phyloP scores from a whole-genome alignment of 2,797 vertebrate genomes.

The Pangasius macronema region DNA sequence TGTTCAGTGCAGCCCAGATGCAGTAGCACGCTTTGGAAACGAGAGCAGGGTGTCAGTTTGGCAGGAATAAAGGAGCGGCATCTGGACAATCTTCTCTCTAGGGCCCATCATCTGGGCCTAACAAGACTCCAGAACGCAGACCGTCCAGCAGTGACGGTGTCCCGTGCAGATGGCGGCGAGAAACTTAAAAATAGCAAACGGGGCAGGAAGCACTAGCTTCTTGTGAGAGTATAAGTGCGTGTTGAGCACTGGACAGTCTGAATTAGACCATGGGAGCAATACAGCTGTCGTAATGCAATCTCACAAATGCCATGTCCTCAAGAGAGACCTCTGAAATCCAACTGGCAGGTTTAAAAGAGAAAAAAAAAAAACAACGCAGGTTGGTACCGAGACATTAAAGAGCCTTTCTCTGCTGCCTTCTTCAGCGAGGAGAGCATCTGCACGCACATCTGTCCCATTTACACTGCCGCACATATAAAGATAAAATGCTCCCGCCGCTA shows the following conservation, averaged over 20 bases:
- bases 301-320: constrained; percentile 58
- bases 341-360: constrained; percentile 59
- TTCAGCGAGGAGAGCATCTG: constrained; percentile 65
- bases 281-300: constrained; percentile 69
- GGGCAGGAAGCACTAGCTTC: constrained; percentile 13
- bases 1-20: constrained; percentile 47
- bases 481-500: constrained; percentile 23
- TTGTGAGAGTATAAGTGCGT: constrained; percentile 17
- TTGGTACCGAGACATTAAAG: constrained; percentile 62
- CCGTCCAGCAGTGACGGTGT: constrained; percentile 68
- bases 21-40: constrained; percentile 12
- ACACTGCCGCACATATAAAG: constrained; percentile 42
- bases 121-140: constrained; percentile 54
- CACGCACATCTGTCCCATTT: constrained; percentile 55
- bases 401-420: constrained; percentile 62
- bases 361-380: constrained; percentile 60
- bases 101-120: constrained; percentile 67
- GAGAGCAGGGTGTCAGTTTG: constrained; percentile 8
- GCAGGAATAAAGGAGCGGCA: constrained; percentile 63
- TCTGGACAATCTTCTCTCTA: constrained; percentile 77
- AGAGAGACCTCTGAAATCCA: constrained; percentile 52
- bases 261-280: constrained; percentile 56
- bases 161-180: constrained; percentile 60
- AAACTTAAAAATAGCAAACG: constrained; percentile 59
- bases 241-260: constrained; percentile 60